A percentile compares a stretch with the other conserved stretches of the same genome.
Evolutionary conservation across 1,140 invertebrate species (phyloP).

Genomic region (Ceratina japonica): DNA sequence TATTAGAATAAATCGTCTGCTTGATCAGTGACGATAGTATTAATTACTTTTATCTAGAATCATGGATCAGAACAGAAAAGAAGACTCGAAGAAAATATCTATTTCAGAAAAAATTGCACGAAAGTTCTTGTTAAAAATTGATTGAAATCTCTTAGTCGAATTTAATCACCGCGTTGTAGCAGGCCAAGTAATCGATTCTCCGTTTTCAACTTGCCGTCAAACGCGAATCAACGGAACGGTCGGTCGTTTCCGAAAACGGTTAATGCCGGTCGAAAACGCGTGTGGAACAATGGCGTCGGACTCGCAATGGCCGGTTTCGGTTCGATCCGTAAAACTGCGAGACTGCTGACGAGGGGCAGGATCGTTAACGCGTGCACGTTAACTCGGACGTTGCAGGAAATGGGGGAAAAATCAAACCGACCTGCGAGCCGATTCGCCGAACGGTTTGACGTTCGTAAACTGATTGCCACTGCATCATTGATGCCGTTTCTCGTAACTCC

Average conservation of each 20-base stretch:
- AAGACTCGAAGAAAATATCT: too few relatives aligned
- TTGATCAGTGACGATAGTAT: not conserved
- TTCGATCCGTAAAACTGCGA: constrained; percentile 13
- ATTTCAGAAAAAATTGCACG: too few relatives aligned
- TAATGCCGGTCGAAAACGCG: not conserved
- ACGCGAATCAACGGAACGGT: not conserved
- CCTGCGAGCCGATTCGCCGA: not conserved
- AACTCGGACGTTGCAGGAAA: not conserved
- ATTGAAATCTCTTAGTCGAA: too few relatives aligned
- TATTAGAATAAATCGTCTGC: not conserved
- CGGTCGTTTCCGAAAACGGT: not conserved
- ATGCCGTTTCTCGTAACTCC: too few relatives aligned
- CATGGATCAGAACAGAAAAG: too few relatives aligned
- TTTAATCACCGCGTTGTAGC: too few relatives aligned
- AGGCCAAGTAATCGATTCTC: too few relatives aligned
- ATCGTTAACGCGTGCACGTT: not conserved
- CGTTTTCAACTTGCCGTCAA: too few relatives aligned
- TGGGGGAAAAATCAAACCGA: not conserved
- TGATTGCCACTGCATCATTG: not conserved
- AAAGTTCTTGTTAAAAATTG: too few relatives aligned
- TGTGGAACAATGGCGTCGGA: constrained; percentile 18
- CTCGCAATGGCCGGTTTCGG: not conserved
- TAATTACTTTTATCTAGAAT: too few relatives aligned
- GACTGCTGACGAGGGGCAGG: constrained; percentile 26
- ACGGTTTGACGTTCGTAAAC: constrained; percentile 14